Evolutionary conservation across 2,797 vertebrate genomes (phyloP).

Genomic region (Onychomys arenicola): DNA sequence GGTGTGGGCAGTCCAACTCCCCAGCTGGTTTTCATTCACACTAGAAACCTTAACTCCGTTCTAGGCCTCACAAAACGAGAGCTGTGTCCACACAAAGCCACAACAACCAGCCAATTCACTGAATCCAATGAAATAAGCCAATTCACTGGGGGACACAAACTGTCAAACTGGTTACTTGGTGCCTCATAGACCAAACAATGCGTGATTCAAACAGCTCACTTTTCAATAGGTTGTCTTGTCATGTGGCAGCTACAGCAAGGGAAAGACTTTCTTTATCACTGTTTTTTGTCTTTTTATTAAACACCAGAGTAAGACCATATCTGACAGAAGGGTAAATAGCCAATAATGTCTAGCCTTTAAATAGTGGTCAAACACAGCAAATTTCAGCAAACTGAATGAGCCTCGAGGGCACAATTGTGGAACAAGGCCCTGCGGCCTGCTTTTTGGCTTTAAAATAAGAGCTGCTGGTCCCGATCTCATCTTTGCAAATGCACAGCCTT

Average conservation of each 20-base stretch:
- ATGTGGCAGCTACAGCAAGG: conserved; percentile 74
- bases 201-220: conserved; percentile 77
- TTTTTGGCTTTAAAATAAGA: conserved; percentile 75
- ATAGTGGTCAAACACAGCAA: conserved; percentile 44
- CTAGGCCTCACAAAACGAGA: conserved; percentile 79
- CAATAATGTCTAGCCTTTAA: conserved; percentile 66
- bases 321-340: conserved; percentile 63
- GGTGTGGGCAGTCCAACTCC: conserved; percentile 58
- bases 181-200: conserved; percentile 83
- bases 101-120: conserved; percentile 84
- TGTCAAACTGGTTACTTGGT: conserved; percentile 81
- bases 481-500: conserved; percentile 67
- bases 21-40: conserved; percentile 80
- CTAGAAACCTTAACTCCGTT: conserved; percentile 78
- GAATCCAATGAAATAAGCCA: conserved; percentile 79
- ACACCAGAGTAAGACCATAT: conserved; percentile 67
- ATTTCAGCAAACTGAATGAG: conserved; percentile 10
- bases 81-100: conserved; percentile 83
- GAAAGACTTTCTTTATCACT: conserved; percentile 80
- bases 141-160: conserved; percentile 77
- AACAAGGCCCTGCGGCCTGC: conserved; percentile 19
- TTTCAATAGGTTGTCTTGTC: conserved; percentile 84
- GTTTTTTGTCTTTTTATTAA: conserved; percentile 48
- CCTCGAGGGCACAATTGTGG: conserved; percentile 44
- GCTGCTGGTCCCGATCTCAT: conserved; percentile 55